Percentiles rank a stretch among this genome's conserved stretches.
phyloP scores from a whole-genome alignment of 1,140 invertebrate genomes.

The Pteromalus puparum region DNA sequence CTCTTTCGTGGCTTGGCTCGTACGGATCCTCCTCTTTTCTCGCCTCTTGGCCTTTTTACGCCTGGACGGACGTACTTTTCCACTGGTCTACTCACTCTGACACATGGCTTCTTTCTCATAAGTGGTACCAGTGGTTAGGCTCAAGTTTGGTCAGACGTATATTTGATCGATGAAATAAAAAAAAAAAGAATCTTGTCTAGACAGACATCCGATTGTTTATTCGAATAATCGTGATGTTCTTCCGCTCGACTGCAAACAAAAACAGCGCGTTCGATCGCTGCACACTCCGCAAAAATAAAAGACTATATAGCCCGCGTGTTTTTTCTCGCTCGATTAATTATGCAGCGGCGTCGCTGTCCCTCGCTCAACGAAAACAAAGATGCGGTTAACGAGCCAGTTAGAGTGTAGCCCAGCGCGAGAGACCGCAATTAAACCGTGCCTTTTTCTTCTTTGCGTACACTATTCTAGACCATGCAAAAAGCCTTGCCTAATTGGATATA shows the following conservation, averaged over 20 bases:
- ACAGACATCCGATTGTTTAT: background rate
- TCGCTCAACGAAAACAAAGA: background rate
- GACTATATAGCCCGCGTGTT: background rate
- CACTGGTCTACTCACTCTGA: background rate
- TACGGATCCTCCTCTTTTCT: background rate
- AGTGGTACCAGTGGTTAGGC: background rate
- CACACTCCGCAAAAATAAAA: background rate
- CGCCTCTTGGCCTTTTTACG: background rate
- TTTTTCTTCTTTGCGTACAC: background rate
- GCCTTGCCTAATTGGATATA: constrained; percentile 4
- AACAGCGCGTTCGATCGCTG: background rate
- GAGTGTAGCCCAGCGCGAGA: too few species aligned
- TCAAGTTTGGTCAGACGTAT: background rate
- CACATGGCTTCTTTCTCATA: background rate
- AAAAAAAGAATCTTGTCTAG: too few species aligned
- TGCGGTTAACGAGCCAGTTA: constrained; percentile 5
- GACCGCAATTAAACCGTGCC: background rate
- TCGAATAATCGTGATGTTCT: background rate
- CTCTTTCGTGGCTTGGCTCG: too few species aligned
- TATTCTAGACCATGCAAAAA: background rate
- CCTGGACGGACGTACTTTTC: background rate
- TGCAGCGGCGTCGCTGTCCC: background rate
- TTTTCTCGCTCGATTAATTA: constrained; percentile 33
- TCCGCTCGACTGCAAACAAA: background rate
- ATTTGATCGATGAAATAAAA: too few species aligned